Base-by-base conservation (phyloP, 1,140 invertebrate genomes). In the Drosophila mayri region DNA sequence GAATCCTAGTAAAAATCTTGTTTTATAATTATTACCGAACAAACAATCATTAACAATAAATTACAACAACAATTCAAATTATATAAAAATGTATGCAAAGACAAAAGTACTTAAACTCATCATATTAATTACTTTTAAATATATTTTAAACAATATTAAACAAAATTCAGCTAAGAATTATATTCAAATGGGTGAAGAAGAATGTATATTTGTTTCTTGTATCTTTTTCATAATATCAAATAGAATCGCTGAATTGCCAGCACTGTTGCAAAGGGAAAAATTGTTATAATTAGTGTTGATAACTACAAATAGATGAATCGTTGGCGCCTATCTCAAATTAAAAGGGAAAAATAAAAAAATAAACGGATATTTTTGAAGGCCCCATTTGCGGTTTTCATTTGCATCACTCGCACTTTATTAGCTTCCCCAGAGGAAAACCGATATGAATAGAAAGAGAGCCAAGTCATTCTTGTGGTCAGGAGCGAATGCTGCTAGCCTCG, bases 321-420 rank as follows among this genome's bases (percentile, higher is more conserved):
- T 7, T 50, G 52, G 37, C 38, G 63, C 57, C 22, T 32, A 38
- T 54, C 32, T 38, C 0, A 70, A 70, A 30, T 70, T 67, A 10
- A 35, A 61, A 61, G 7, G 4, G 20, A 5, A 7, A 38, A 32
- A 35, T 11, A 16, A 50, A 20, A 18, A 11, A n/a, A 52, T 22
- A 18, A 8, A 25, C 32, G 5, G 35, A 11, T 25, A 35, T 49
- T 32, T 37, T 41, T 30, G 22, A 66, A 76, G 52, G 63, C 37
- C 41, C 49, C 55, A 57, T 46, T 60, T 84, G 66, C 62, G 81
- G 81, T 63, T 84, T 79, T 82, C 14, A 41, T 43, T 30, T 44
- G 5, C 25, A 55, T 38, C 20, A n/a, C 52, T 38, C 52, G 71
- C 74, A 74, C 59, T 86, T 55, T 32, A 49, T 67, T 44, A 49